These are phyloP conservation scores for Scrobipalpa costella DNA, from an alignment of 2,888 invertebrate species.

Conservation along the genomic window DNA sequence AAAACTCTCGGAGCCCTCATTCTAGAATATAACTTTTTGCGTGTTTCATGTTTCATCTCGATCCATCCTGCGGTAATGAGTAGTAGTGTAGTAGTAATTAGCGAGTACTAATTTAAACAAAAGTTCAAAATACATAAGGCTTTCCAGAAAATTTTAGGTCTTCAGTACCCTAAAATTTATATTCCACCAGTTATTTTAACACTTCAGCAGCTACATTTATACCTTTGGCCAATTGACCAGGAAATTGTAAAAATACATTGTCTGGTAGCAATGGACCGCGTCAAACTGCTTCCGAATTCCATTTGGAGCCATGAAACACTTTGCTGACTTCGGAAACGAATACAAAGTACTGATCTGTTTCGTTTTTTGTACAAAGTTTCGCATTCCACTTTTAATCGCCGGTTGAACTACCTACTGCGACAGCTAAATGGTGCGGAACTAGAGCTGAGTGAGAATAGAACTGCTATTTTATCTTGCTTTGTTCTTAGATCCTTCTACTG, in stretches of 20 bases:
- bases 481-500: too few species aligned
- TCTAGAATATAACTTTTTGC: too few species aligned
- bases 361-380: slow-evolving; percentile 46
- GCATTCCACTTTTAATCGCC: slow-evolving; percentile 56
- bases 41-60: too few species aligned
- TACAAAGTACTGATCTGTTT: slow-evolving; percentile 28
- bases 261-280: slow-evolving; percentile 1
- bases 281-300: slow-evolving; percentile 11
- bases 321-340: slow-evolving; percentile 28
- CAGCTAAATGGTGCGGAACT: neutral
- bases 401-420: slow-evolving; percentile 55
- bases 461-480: too few species aligned
- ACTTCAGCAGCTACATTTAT: slow-evolving; percentile 11
- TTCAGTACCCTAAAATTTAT: too few species aligned
- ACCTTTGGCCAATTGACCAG: slow-evolving; percentile 9
- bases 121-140: too few species aligned
- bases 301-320: slow-evolving; percentile 15
- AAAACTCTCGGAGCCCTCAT: too few species aligned
- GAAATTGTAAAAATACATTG: slow-evolving; percentile 12
- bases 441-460: neutral
- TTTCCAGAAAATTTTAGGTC: too few species aligned
- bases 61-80: too few species aligned
- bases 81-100: too few species aligned
- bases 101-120: too few species aligned
- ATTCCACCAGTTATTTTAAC: neutral